A percentile compares a stretch with the other conserved stretches of the same genome.
Evolutionary conservation across 2,113 vertebrate genomes (phyloP).

Genomic region (Atractosteus spatula): DNA sequence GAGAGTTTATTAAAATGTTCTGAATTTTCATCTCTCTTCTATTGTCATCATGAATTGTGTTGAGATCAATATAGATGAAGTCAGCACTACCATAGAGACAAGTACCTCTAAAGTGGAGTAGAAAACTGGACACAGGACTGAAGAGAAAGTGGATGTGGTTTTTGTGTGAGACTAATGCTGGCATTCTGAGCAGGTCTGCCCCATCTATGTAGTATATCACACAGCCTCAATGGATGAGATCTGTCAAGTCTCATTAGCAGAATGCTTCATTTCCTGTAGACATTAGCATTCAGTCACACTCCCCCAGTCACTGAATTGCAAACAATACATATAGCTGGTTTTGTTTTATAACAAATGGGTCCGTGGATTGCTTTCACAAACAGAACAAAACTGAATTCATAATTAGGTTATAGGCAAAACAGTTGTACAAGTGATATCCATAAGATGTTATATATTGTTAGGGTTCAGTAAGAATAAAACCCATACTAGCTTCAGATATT

Average conservation of each 20-base stretch:
- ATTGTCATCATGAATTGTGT: no score
- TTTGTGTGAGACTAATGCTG: slow-evolving; percentile 18
- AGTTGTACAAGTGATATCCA: no score
- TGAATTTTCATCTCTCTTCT: no score
- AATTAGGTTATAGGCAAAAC: slow-evolving; percentile 26
- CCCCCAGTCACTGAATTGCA: slow-evolving; percentile 16
- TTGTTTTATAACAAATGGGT: slow-evolving; percentile 46
- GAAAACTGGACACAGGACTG: no score
- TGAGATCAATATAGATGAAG: no score
- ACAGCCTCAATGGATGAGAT: slow-evolving; percentile 59
- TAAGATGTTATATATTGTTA: no score
- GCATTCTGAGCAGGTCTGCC: slow-evolving; percentile 37
- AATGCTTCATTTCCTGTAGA: slow-evolving; percentile 54
- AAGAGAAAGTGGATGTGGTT: neutral
- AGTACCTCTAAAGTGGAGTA: no score
- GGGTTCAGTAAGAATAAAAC: no score
- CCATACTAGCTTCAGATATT: no score
- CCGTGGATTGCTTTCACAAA: slow-evolving; percentile 35
- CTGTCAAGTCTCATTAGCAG: slow-evolving; percentile 63
- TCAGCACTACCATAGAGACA: no score
- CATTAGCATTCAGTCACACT: slow-evolving; percentile 44
- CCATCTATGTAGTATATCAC: slow-evolving; percentile 46
- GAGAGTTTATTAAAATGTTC: no score
- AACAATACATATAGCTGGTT: slow-evolving; percentile 19
- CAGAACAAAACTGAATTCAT: slow-evolving; percentile 32